Evolutionary conservation across 2,797 vertebrate genomes (phyloP).

Genomic region (Poecilia picta): DNA sequence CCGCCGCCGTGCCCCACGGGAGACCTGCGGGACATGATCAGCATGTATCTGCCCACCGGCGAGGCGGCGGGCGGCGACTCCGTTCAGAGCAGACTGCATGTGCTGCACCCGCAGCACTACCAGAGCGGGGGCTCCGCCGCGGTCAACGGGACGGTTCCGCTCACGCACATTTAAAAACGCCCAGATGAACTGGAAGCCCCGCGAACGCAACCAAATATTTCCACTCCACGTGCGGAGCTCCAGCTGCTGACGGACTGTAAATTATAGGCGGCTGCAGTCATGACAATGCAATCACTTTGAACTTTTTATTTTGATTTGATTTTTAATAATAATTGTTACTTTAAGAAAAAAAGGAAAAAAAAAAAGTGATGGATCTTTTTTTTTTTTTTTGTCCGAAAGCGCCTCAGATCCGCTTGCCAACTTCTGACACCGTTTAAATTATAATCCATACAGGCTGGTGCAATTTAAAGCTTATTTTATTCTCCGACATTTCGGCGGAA

Average conservation of each 20-base stretch:
- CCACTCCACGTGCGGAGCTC: conserved; percentile 58
- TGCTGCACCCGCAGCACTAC: conserved; percentile 93
- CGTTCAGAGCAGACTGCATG: conserved; percentile 91
- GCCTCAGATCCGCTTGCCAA: conserved; percentile 71
- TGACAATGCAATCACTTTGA: conserved; percentile 72
- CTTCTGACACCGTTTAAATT: conserved; percentile 71
- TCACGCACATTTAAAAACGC: conserved; percentile 84
- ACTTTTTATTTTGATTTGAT: conserved; percentile 32
- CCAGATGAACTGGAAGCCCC: conserved; percentile 50
- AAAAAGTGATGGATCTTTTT: conserved; percentile 46
- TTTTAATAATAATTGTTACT: conserved; percentile 21
- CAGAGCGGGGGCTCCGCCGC: conserved; percentile 86
- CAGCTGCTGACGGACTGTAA: conserved; percentile 81
- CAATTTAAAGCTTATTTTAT: conserved; percentile 47
- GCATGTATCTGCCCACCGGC: conserved; percentile 88
- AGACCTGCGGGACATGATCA: conserved; percentile 98
- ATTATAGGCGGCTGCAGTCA: conserved; percentile 77
- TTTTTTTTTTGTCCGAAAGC: conserved; percentile 23
- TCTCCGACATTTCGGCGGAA: conserved; percentile 57
- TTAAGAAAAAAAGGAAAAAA: conserved; percentile 23
- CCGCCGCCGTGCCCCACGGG: conserved; percentile 87
- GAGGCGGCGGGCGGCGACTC: conserved; percentile 85
- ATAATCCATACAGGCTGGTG: conserved; percentile 62
- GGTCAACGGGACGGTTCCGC: conserved; percentile 93
- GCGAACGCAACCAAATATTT: conserved; percentile 79